Conservation (phyloP, 2,888 invertebrate genomes). For the Plagodis dolabraria region DNA sequence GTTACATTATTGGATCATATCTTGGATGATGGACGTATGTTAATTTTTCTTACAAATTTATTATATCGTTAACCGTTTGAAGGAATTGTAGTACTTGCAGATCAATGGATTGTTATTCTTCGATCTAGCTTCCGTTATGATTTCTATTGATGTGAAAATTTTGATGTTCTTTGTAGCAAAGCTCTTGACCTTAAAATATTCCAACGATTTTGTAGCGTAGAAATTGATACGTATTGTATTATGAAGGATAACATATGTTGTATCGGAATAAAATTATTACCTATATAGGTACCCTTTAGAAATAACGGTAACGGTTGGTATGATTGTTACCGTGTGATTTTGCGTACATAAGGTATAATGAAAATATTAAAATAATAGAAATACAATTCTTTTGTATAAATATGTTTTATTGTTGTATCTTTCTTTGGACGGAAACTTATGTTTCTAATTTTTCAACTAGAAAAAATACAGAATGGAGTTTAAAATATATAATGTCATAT, state of each 20-base stretch:
- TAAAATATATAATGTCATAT: too few relatives aligned
- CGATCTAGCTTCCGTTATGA: constrained; percentile 74
- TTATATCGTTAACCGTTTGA: constrained; percentile 60
- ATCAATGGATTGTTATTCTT: constrained; percentile 76
- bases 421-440: too few relatives aligned
- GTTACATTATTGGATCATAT: constrained; percentile 74
- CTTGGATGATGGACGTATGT: constrained; percentile 79
- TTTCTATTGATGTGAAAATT: constrained; percentile 70
- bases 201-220: constrained; percentile 59
- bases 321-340: constrained; percentile 19
- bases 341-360: too few relatives aligned
- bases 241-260: constrained; percentile 33
- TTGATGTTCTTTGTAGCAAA: constrained; percentile 47
- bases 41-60: constrained; percentile 63
- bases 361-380: too few relatives aligned
- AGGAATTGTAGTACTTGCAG: constrained; percentile 50
- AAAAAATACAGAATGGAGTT: too few relatives aligned
- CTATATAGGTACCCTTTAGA: constrained; percentile 3
- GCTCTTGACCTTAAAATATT: constrained; percentile 67
- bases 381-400: too few relatives aligned
- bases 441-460: too few relatives aligned
- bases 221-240: constrained; percentile 53
- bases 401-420: too few relatives aligned
- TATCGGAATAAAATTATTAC: constrained; percentile 30
- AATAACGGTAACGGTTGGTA: constrained; percentile 28